Conservation (phyloP, 2,888 invertebrate species). For the Ephialtes manifestator region DNA sequence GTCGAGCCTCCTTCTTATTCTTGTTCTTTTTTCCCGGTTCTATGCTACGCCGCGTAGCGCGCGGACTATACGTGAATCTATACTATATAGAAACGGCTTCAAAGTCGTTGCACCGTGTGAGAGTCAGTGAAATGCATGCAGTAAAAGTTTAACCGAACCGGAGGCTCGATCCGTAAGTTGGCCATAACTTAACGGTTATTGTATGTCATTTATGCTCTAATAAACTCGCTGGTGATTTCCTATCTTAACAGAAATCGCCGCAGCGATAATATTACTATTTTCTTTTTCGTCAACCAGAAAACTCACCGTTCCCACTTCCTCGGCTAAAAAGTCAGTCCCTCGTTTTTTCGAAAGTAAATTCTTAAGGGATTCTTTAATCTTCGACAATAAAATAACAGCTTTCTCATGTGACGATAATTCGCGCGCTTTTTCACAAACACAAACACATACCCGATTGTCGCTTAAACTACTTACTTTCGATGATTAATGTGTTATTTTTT, state of each 20-base stretch:
- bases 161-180: slow-evolving; percentile 37
- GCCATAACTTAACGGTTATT: neutral
- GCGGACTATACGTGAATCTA: too few relatives aligned
- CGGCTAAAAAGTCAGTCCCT: too few relatives aligned
- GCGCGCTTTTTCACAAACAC: neutral
- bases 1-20: neutral
- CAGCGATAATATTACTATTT: too few relatives aligned
- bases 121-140: slow-evolving; percentile 17
- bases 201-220: slow-evolving; percentile 14
- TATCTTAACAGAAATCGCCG: neutral
- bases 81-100: neutral
- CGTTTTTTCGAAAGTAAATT: neutral
- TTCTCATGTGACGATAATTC: neutral
- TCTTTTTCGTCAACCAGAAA: too few relatives aligned
- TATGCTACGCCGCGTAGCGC: neutral
- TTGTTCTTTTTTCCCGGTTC: neutral
- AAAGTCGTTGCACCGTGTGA: neutral
- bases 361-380: neutral
- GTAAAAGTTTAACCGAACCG: slow-evolving; percentile 6
- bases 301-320: too few relatives aligned
- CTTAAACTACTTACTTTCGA: neutral
- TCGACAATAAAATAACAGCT: neutral
- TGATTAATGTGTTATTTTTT: neutral
- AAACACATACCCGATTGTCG: neutral
- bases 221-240: neutral